Base-by-base conservation (phyloP, 2,888 invertebrate genomes). In the Stenodera caucasica region DNA sequence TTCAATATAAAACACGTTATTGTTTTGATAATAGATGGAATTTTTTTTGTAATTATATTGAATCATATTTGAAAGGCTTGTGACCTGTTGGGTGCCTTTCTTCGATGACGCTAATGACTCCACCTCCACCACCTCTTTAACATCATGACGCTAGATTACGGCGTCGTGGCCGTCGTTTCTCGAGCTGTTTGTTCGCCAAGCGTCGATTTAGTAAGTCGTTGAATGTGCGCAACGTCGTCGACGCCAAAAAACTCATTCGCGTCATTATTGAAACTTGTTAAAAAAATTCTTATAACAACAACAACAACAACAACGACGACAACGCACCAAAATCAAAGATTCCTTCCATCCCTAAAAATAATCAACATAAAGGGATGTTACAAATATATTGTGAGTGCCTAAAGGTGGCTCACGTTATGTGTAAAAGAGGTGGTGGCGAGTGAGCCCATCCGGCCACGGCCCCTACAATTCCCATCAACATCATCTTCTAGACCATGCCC, bases 401-500 rank as follows among this genome's bases (percentile, higher is more conserved):
- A 65, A 61, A 53, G 63, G 61, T 63, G 65, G 57, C 62, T 61
- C 57, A 55, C 64, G 55, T 53, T 49, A 55, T 55, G 52, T 37
- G 57, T 61, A 57, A 58, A 50, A 58, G 29, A 33, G 66, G 61
- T 56, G 67, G 65, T 65, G 65, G 66, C 68, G 69, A 68, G 64
- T 67, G 65, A 68, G 58, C 61, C 59, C 60, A 59, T 49, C 61
- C 65, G 61, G 51, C 68, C 56, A 55, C 65, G 63, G 77, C 76
- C 77, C 76, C 77, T 75, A 69, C 72, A 71, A 75, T 74, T 78
- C 65, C 63, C 64, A 65, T 63, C 65, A 60, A 64, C 58, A 68
- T 55, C 66, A 62, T 67, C 73, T 67, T 72, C 71, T 70, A 66
- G 73, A 83, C 83, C 79, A 86, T 86, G 85, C 85, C 85, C 83